Base-by-base conservation (phyloP, 2,888 invertebrate species). In the Nymphalis urticae region DNA sequence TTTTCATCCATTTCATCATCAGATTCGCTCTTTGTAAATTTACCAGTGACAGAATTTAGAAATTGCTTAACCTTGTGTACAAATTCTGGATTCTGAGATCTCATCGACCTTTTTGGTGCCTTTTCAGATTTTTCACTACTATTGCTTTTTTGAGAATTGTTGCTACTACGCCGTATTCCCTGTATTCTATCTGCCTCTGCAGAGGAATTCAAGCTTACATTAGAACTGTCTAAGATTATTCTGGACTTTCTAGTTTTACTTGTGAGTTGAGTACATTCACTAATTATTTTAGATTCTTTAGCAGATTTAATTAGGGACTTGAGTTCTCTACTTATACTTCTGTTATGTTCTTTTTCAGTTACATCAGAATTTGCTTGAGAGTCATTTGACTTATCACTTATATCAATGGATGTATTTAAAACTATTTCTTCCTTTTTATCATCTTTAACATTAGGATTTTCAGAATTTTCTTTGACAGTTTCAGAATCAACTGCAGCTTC, bases 271-370 rank as follows among this genome's bases (percentile, higher is more conserved):
- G 90, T 94, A 79, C 93, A 95, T 81, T 94, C 94, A 75, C 90
- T 93, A 56, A 95, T 92, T 61, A 96, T 94, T 80, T 95, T 95
- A 0, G 95, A 95, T 78, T 95, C 95, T 80, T 94, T 95, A 32
- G 95, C 94, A 17, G 95, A 94, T 47, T 94, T 94, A 73, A 95
- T 93, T 32, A 96, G 85, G 1, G 94, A 94, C 75, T 94, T 91
- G 68, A 95, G 85, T 81, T 96, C 95, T 72, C 95, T 89, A 69
- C 92, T 90, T 64, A 93, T 90, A 73, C 89, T 86, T 73, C 85
- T 89, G 69, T 84, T 89, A 48, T 87, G 89, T 51, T 88, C 91
- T 72, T 85, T 89, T 70, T 92, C 92, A 65, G 83, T 79, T 24
- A 73, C 51, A 36, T 90, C 90, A 68, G 83, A 77, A 54, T 75